Percentiles rank a stretch among this genome's conserved stretches.
phyloP scores from a whole-genome alignment of 2,113 vertebrate genomes.

The Lasiurus borealis region DNA sequence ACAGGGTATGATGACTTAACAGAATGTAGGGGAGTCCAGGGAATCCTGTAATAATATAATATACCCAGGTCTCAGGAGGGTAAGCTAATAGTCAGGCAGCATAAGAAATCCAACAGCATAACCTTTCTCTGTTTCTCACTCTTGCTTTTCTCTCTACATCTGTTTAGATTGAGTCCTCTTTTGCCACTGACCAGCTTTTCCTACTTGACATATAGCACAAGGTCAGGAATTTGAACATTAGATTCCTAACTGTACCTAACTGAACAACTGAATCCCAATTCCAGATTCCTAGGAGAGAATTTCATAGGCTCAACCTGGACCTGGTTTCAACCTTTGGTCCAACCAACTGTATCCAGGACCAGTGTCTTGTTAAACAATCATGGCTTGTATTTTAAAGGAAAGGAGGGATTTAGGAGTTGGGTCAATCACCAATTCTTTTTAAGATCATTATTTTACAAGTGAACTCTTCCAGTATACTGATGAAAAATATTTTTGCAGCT shows the following conservation, averaged over 20 bases:
- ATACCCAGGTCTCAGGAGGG: not conserved
- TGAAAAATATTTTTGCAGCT: not conserved
- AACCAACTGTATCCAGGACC: not conserved
- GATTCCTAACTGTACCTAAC: not conserved
- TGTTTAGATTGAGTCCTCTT: not conserved
- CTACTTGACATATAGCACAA: not conserved
- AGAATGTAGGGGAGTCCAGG: not conserved
- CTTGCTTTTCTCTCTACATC: not conserved
- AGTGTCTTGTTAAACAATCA: not conserved
- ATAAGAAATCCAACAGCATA: not conserved
- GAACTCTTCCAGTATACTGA: not conserved
- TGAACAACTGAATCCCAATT: not conserved
- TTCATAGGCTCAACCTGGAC: not conserved
- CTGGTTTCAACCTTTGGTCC: not conserved
- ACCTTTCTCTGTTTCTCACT: not conserved
- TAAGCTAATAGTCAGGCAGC: not conserved
- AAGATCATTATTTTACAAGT: conserved; percentile 2
- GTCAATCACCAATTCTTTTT: not conserved
- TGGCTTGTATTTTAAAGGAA: conserved; percentile 19
- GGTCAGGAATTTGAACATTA: not conserved
- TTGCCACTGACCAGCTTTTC: not conserved
- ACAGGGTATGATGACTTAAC: too few relatives aligned
- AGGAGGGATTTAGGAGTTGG: not conserved
- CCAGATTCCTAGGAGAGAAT: not conserved
- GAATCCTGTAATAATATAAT: not conserved